Percentiles rank a stretch among this genome's conserved stretches.
Evolutionary conservation across 2,888 invertebrate genomes (phyloP).

Genomic region (Corythucha ciliata): DNA sequence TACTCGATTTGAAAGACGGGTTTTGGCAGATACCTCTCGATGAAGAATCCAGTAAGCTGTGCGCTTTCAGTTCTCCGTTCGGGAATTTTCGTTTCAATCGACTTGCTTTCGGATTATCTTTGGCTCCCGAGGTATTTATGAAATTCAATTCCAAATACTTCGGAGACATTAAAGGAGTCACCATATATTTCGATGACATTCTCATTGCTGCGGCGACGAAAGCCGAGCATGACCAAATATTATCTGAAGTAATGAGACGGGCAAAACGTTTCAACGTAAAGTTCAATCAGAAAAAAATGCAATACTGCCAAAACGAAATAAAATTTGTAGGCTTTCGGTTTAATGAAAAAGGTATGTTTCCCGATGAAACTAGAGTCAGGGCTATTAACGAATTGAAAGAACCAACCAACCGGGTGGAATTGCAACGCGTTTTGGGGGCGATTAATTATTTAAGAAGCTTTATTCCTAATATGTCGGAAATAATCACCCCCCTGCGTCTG

Average conservation of each 20-base stretch:
- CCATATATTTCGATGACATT: constrained; percentile 9
- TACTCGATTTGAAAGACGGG: not conserved
- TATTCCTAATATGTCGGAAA: constrained; percentile 7
- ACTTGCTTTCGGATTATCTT: not conserved
- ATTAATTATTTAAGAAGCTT: constrained; percentile 6
- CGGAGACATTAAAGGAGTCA: constrained; percentile 5
- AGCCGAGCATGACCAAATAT: not conserved
- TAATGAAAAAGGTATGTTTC: not conserved
- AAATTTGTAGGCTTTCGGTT: constrained; percentile 6
- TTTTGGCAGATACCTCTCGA: constrained; percentile 1
- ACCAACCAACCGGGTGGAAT: not conserved
- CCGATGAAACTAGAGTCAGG: not conserved
- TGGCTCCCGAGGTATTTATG: constrained; percentile 3
- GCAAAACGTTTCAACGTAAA: constrained; percentile 5
- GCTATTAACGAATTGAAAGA: constrained; percentile 1
- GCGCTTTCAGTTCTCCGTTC: not conserved
- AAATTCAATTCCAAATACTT: constrained; percentile 3
- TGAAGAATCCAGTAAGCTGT: not conserved
- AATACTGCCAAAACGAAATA: constrained; percentile 2
- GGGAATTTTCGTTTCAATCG: constrained; percentile 4
- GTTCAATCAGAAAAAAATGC: constrained; percentile 6
- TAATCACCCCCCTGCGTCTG: constrained; percentile 2
- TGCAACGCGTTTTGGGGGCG: constrained; percentile 3
- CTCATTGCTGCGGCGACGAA: not conserved
- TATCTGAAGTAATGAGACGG: not conserved